Evolutionary conservation across 37 sponge, comb jelly and placozoan genomes (phyloP), one percentile per base, ranked within the genome.

Genomic region (Agelas oroides): DNA sequence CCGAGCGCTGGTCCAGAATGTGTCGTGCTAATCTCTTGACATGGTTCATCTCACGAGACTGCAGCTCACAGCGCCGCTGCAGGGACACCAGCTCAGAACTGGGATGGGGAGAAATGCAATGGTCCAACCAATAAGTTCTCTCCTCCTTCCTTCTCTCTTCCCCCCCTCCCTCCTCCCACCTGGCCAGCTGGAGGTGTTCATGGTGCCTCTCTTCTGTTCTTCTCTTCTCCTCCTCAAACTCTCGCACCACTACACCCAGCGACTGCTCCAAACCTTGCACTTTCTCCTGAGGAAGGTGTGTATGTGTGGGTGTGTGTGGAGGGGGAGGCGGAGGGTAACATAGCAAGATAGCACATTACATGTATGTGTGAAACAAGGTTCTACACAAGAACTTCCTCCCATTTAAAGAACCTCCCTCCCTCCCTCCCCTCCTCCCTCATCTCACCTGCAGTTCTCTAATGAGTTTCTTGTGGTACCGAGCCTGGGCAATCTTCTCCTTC

Each of bases 1-100:
- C 94, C 18, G 99, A 77, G 33, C 96, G 83, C 93, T 98, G 92
- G 21, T 92, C 88, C 30, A 97, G 83, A 8, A 97, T 64, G 25
- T 73, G 84, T n/a, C 81, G 82, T 12, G 95, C 97, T 17, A 94
- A 72, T 35, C 78, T 72, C 73, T 92, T 94, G 55, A 97, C 80
- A 65, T 94, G 94, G 25, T 80, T 85, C 71, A 83, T 55, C 66
- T 97, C 95, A 70, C 76, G 80, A 31, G 66, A 70, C 77, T 87
- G 83, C 5, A 89, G 84, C 60, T 76, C 77, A 39, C 59, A 71
- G 41, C 78, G 72, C 27, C 80, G 36, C 64, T 59, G 31, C 11
- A 89, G 90, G 23, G 34, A 57, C 40, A 31, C 53, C 41, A 89
- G 62, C 75, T 89, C 73, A n/a, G 70, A 32, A 6, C 25, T 17